These are phyloP conservation scores for Cheilosia scutellata DNA, from an alignment of 2,888 invertebrate genomes.

Conservation along the genomic window DNA sequence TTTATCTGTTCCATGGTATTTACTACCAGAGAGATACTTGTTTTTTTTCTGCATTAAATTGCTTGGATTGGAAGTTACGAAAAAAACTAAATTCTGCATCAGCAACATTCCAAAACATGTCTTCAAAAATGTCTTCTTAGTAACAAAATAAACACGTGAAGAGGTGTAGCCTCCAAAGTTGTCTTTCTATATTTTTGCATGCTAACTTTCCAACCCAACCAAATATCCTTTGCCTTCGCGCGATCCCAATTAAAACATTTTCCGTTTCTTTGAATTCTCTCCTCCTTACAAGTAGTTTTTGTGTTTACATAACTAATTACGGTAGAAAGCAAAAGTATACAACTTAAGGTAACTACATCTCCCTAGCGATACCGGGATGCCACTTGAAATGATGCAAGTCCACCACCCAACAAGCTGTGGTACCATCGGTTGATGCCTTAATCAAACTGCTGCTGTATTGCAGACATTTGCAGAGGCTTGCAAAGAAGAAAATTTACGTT, in stretches of 20 bases:
- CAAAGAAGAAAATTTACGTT: conserved; percentile 39
- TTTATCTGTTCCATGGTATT: too few relatives aligned
- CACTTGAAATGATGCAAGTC: conserved; percentile 62
- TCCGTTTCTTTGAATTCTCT: conserved; percentile 31
- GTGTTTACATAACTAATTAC: conserved; percentile 71
- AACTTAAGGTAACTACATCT: conserved; percentile 23
- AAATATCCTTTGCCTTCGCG: background rate
- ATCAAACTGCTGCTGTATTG: conserved; percentile 52
- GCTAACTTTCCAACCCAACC: background rate
- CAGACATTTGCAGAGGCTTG: background rate
- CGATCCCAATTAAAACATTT: conserved; percentile 25
- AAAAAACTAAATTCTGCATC: too few relatives aligned
- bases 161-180: too few relatives aligned
- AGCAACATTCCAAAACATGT: too few relatives aligned
- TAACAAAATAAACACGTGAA: too few relatives aligned
- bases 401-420: conserved; percentile 23
- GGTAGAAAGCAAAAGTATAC: conserved; percentile 66
- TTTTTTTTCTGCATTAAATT: too few relatives aligned
- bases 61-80: too few relatives aligned
- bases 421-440: conserved; percentile 57
- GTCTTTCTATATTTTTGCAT: background rate
- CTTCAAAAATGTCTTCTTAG: too few relatives aligned
- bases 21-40: too few relatives aligned
- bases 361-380: conserved; percentile 47
- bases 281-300: background rate